Conservation (phyloP, 2,888 invertebrate genomes). For the Thecocarcelia acutangulata region DNA sequence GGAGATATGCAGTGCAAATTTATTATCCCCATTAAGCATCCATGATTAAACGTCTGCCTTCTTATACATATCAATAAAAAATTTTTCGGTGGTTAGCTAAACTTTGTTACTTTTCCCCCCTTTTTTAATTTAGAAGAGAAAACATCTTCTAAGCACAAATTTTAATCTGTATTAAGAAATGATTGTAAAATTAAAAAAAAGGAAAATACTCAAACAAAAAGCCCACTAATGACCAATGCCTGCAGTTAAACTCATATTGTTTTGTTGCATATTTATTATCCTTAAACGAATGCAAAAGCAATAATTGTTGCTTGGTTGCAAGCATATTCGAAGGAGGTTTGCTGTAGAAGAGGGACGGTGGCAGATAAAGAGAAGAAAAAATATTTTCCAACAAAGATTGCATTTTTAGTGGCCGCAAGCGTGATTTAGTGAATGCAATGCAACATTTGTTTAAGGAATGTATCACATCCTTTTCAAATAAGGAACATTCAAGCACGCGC, state of each 20-base stretch:
- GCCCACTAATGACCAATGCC: constrained; percentile 66
- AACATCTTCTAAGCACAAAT: no score
- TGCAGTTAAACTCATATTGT: constrained; percentile 54
- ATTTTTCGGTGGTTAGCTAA: no score
- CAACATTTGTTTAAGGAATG: constrained; percentile 72
- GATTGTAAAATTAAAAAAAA: neutral
- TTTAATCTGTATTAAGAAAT: constrained; percentile 31
- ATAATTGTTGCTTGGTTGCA: constrained; percentile 40
- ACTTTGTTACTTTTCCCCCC: no score
- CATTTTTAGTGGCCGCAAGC: constrained; percentile 77
- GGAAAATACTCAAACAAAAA: constrained; percentile 12
- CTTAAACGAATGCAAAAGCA: constrained; percentile 44
- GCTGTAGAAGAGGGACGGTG: neutral
- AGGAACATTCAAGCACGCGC: no score
- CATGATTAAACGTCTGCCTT: no score
- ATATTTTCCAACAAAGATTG: constrained; percentile 71
- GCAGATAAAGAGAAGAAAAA: neutral
- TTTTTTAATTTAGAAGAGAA: no score
- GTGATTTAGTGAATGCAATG: constrained; percentile 80
- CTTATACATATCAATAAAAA: no score
- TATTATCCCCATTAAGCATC: no score
- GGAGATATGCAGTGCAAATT: no score
- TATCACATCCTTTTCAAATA: neutral
- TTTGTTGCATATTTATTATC: constrained; percentile 45
- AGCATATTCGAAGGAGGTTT: constrained; percentile 48